Evolutionary conservation across 2,888 invertebrate species (phyloP).

Genomic region (Chrysomela aeneicollis): DNA sequence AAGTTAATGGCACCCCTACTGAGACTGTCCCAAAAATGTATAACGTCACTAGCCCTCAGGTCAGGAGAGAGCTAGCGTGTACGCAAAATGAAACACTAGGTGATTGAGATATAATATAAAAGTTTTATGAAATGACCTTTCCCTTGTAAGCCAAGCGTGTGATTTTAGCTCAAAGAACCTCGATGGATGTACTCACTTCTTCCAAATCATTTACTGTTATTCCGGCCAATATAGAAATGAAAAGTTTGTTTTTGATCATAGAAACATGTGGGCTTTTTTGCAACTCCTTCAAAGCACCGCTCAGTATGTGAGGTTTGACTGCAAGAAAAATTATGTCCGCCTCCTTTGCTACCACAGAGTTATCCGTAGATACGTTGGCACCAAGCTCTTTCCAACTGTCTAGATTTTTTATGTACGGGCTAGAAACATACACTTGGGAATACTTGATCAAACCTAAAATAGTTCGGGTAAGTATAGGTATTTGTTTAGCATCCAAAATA

Average conservation of each 20-base stretch:
- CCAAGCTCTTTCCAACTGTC: conserved; percentile 72
- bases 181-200: conserved; percentile 66
- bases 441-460: conserved; percentile 69
- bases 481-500: too few relatives aligned
- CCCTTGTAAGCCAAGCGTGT: too few relatives aligned
- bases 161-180: too few relatives aligned
- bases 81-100: too few relatives aligned
- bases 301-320: conserved; percentile 86
- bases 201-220: conserved; percentile 70
- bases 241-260: conserved; percentile 65
- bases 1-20: too few relatives aligned
- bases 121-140: too few relatives aligned
- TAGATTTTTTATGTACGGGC: conserved; percentile 73
- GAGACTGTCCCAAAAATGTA: too few relatives aligned
- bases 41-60: too few relatives aligned
- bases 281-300: conserved; percentile 63
- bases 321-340: conserved; percentile 83
- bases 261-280: conserved; percentile 45
- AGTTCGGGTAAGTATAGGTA: background rate
- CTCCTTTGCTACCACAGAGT: conserved; percentile 70
- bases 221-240: conserved; percentile 87
- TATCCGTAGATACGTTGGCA: conserved; percentile 68
- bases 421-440: conserved; percentile 75
- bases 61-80: too few relatives aligned
- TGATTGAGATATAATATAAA: background rate